These are phyloP conservation scores for Cantharis nigra DNA, from an alignment of 2,888 invertebrate genomes.

Conservation along the genomic window DNA sequence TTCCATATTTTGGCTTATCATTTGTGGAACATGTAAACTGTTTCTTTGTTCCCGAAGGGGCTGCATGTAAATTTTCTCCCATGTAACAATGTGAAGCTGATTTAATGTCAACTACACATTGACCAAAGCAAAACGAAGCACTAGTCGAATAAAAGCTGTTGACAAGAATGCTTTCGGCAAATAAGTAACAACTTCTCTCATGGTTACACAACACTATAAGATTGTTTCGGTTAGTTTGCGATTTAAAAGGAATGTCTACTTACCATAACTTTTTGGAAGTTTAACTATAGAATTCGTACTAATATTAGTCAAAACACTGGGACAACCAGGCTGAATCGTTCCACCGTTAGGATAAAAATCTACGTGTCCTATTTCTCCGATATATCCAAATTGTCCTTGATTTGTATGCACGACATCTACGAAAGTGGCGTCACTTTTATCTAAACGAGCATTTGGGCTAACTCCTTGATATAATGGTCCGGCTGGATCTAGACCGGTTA, in stretches of 20 bases:
- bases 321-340: conserved; percentile 1
- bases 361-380: not conserved
- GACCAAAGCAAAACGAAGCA: not conserved
- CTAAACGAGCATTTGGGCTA: not conserved
- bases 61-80: not conserved
- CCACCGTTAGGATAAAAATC: conserved; percentile 19
- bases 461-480: conserved; percentile 3
- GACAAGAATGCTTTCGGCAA: conserved; percentile 1
- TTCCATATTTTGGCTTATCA: not conserved
- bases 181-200: not conserved
- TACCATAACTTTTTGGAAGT: not conserved
- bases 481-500: conserved; percentile 10
- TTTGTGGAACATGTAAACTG: not conserved
- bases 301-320: not conserved
- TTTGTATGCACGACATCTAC: conserved; percentile 9
- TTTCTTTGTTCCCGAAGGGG: not conserved
- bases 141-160: not conserved
- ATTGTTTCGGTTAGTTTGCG: not conserved
- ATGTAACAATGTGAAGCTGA: not conserved
- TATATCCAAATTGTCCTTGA: not conserved
- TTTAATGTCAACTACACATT: not conserved
- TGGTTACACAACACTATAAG: conserved; percentile 2
- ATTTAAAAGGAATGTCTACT: not conserved
- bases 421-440: not conserved
- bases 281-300: not conserved